Base-by-base conservation (phyloP, 1,140 invertebrate genomes). In the Dufourea novaeangliae region DNA sequence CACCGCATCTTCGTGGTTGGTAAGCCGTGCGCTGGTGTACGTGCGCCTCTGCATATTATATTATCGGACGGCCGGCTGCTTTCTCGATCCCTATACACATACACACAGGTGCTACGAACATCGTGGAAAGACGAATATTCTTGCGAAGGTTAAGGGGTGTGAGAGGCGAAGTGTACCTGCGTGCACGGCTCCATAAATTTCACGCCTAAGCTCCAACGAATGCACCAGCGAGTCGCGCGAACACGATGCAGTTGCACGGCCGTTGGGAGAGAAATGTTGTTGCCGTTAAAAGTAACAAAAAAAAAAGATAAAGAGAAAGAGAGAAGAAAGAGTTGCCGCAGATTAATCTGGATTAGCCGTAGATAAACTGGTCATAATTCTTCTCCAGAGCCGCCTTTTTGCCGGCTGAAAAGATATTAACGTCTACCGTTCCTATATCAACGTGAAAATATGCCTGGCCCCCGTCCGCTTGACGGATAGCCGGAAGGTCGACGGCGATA, bases 261-360 rank as follows among this genome's bases (percentile, higher is more conserved):
- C 56, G 12, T n/a, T 29, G n/a, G 50, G 44, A 27, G 57, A 79
- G 67, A 70, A 79, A 79, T 75, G 82, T 66, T 74, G 80, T 74
- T 83, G 80, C 76, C 82, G 66, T 83, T 83, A 71, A 71, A 84
- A 82, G 83, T 68, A 84, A 84, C 2, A 57, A 10, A 27, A 17
- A 14, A 25, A 5, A 20, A 29, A 57, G 17, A 79, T 74, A 68
- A 78, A 83, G 27, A 56, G 82, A 83, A 79, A 72, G 82, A 79
- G 10, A 2, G 2, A 7, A 20, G 27, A 29, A 25, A 22, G 39
- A 39, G 59, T 80, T 62, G 67, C 70, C 41, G 46, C 39, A 79
- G 81, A 84, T 84, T 84, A 84, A 84, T 84, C 81, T 83, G 77
- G 81, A 83, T 84, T 79, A 79, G 62, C 70, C 74, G 57, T 25